Percentiles rank a stretch among this genome's conserved stretches.
These are phyloP conservation scores for Aspidiotus rigidus DNA, from an alignment of 2,888 invertebrate genomes.

Conservation along the genomic window DNA sequence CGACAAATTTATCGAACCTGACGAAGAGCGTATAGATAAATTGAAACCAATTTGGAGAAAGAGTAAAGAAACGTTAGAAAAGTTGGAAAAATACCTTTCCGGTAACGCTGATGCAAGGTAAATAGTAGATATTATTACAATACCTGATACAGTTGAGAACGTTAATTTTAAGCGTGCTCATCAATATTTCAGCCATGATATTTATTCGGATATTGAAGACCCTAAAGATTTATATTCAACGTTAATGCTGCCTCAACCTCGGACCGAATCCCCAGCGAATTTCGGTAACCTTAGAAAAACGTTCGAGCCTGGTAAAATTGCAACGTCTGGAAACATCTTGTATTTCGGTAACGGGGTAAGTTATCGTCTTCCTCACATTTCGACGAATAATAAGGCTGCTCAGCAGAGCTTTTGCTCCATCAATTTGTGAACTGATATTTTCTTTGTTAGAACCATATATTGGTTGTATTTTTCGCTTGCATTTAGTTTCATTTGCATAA, in stretches of 20 bases:
- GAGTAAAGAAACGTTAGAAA: conserved; percentile 9
- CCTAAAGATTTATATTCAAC: background rate
- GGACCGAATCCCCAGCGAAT: background rate
- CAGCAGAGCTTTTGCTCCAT: too few species aligned
- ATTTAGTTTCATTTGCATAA: too few species aligned
- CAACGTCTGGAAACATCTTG: background rate
- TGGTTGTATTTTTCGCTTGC: too few species aligned
- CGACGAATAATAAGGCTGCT: too few species aligned
- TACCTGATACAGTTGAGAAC: background rate
- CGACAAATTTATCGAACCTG: conserved; percentile 19
- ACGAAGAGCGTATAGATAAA: conserved; percentile 24
- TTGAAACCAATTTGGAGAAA: conserved; percentile 5
- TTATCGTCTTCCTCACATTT: background rate
- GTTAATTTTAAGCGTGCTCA: background rate
- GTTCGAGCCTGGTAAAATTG: background rate
- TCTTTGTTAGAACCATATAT: too few species aligned
- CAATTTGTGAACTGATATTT: too few species aligned
- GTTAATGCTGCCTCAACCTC: conserved; percentile 3
- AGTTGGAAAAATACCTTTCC: conserved; percentile 8
- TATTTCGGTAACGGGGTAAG: conserved; percentile 13
- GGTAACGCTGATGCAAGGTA: background rate
- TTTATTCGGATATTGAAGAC: conserved; percentile 23
- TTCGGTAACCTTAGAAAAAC: conserved; percentile 8
- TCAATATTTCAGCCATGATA: background rate
- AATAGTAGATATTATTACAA: background rate